Base-by-base conservation (phyloP, 2,888 invertebrate species). In the Mythimna albipuncta region DNA sequence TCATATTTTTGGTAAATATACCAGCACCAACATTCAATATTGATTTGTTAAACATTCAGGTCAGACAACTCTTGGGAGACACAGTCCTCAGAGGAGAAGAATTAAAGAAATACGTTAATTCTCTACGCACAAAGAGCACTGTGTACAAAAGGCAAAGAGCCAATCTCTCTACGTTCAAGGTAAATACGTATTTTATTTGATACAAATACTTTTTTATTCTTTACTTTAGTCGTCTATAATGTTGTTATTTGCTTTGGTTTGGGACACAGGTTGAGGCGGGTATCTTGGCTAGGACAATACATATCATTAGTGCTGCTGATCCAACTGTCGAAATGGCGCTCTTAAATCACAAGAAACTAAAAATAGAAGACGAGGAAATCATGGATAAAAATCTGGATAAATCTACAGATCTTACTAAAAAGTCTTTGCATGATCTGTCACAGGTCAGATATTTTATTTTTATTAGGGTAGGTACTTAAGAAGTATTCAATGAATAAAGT, bases 101-200 rank as follows among this genome's bases (percentile, higher is more conserved):
- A 94, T 97, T 98, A 89, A 98, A 98, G 92, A 97, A 97, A 84
- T 99, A 98, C 92, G 98, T 99, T 21, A 98, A 97, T 88, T 97
- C 98, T 83, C 94, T 99, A 77, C 97, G 98, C 73, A 97, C 97
- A 66, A 98, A 98, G 91, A 98, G 98, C 89, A 97, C 97, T 10
- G 95, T 98, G 13, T 99, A 98, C 93, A 99, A 98, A 94, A 97
- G 98, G 89, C 98, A 98, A 90, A 96, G 98, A 87, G 97, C 97
- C 64, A 98, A 98, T 91, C 94, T 98, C 83, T 97, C 98, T 10
- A 97, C 97, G 66, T 94, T 98, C 72, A 97, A 97, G 93, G 96
- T 96, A 88, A 85, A 82, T 74, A 67, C 38, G 52, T 62, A 62
- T 62, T 84, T 82, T 72, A 82, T 75, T 77, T 67, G 10, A 57